These are phyloP conservation scores for Cyrtorhinus lividipennis DNA, from an alignment of 1,140 invertebrate species.

Conservation along the genomic window DNA sequence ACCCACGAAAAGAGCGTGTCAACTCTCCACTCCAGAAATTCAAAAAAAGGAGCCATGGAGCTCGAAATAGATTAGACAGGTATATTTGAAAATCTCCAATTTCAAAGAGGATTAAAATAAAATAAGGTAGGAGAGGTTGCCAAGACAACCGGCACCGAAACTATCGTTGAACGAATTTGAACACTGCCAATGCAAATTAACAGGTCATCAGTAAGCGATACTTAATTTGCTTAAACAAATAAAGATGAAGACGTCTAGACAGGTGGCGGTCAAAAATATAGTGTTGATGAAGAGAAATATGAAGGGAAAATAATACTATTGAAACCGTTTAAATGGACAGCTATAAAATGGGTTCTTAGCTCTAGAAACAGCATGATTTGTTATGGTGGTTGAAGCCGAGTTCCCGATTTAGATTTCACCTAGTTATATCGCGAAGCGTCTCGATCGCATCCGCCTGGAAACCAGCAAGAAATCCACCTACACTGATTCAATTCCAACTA, in stretches of 20 bases:
- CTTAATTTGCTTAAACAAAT: no score
- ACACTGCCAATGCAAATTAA: no score
- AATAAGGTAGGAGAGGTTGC: background rate
- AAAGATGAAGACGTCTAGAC: no score
- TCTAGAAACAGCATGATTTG: constrained; percentile 15
- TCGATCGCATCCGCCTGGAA: background rate
- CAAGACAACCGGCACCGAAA: background rate
- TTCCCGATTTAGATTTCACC: constrained; percentile 18
- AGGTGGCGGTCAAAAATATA: background rate
- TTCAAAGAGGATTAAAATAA: constrained; percentile 8
- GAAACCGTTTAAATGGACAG: background rate
- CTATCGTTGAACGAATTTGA: no score
- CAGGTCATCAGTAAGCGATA: no score
- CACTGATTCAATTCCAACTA: no score
- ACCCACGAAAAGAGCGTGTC: no score
- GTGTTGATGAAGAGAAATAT: background rate
- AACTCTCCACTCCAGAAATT: background rate
- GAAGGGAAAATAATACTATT: background rate
- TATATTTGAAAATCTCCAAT: constrained; percentile 8
- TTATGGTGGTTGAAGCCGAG: constrained; percentile 6
- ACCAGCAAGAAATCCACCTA: background rate
- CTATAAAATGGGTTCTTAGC: background rate
- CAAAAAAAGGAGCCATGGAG: no score
- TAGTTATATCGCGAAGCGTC: constrained; percentile 12
- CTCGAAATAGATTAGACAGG: background rate